These are phyloP conservation scores for Caenorhabditis auriculariae DNA, from an alignment of 2,888 invertebrate species.

Conservation along the genomic window DNA sequence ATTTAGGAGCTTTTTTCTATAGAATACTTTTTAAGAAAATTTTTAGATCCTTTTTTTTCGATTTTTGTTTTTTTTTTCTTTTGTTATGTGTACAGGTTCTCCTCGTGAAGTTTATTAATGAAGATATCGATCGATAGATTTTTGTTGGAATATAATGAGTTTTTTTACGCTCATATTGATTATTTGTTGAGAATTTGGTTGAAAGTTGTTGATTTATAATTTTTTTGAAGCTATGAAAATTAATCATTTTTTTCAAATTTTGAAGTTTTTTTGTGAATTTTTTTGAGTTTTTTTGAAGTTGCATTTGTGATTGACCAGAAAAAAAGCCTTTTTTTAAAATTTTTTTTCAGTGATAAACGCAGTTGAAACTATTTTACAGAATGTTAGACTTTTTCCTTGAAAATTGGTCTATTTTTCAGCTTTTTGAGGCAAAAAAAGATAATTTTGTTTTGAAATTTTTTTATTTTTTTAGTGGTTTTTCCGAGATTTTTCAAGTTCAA, in stretches of 20 bases:
- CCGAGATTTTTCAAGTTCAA: too few relatives aligned
- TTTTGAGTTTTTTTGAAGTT: neutral
- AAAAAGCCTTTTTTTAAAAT: neutral
- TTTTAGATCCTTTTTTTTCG: neutral
- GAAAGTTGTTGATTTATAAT: neutral
- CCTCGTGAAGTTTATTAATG: too few relatives aligned
- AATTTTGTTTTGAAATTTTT: neutral
- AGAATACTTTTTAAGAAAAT: constrained; percentile 3
- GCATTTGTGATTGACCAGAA: neutral
- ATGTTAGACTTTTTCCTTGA: neutral
- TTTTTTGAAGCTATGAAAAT: too few relatives aligned
- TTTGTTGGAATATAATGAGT: neutral
- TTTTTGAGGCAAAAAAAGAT: neutral
- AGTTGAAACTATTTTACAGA: too few relatives aligned
- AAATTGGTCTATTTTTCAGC: neutral
- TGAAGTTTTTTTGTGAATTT: neutral
- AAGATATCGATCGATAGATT: neutral
- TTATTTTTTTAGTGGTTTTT: too few relatives aligned
- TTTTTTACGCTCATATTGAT: neutral
- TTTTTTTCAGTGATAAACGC: neutral
- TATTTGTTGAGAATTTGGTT: neutral
- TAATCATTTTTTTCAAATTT: neutral
- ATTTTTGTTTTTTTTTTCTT: neutral
- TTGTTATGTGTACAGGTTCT: too few relatives aligned
- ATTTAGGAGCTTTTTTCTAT: neutral